Evolutionary conservation across 1,140 invertebrate species (phyloP).

Genomic region (Tribolium castaneum): DNA sequence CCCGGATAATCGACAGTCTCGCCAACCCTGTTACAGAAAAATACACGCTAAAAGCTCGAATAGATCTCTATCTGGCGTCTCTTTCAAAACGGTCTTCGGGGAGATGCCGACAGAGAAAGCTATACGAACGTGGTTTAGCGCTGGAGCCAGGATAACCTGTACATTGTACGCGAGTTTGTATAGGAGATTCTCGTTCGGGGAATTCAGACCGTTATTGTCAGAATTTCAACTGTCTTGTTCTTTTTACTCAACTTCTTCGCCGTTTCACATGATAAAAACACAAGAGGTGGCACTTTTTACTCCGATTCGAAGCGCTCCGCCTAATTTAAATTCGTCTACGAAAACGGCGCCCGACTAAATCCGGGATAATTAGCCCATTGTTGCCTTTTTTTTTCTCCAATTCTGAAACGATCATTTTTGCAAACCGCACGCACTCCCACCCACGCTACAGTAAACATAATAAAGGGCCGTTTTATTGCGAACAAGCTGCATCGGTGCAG

Average conservation of each 20-base stretch:
- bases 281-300: slow-evolving; percentile 54
- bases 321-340: slow-evolving; percentile 16
- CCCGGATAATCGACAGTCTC: slow-evolving; percentile 60
- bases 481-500: slow-evolving; percentile 46
- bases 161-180: slow-evolving; percentile 59
- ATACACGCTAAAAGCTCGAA: slow-evolving; percentile 48
- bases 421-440: not conserved
- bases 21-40: slow-evolving; percentile 55
- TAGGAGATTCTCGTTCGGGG: slow-evolving; percentile 61
- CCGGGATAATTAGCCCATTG: not conserved
- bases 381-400: no score
- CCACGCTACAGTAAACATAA: slow-evolving; percentile 48
- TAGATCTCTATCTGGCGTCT: slow-evolving; percentile 11
- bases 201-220: slow-evolving; percentile 62
- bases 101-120: not conserved
- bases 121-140: slow-evolving; percentile 3
- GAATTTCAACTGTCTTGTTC: slow-evolving; percentile 59
- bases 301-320: slow-evolving; percentile 1
- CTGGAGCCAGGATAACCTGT: slow-evolving; percentile 53
- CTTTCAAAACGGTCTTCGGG: slow-evolving; percentile 1
- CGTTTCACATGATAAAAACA: slow-evolving; percentile 48
- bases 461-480: slow-evolving; percentile 50
- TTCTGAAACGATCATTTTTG: no score
- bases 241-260: slow-evolving; percentile 46
- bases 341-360: not conserved